phyloP scores from a whole-genome alignment of 2,113 vertebrate genomes.

The Propithecus coquereli region DNA sequence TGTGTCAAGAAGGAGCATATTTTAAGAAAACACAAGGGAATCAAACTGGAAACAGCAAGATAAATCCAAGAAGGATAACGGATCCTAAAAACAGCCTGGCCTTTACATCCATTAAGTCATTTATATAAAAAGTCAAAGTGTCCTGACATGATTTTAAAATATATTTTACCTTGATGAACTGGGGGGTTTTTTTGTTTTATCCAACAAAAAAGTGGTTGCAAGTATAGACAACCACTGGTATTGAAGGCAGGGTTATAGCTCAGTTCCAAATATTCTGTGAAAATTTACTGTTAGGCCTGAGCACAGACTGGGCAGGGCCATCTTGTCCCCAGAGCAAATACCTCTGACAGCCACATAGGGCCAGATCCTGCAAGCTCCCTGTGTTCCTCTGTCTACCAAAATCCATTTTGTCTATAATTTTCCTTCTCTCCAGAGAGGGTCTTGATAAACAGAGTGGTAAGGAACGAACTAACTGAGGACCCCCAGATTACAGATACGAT shows the following conservation, averaged over 20 bases:
- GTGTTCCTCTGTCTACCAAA: background rate
- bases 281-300: background rate
- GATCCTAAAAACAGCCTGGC: background rate
- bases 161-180: background rate
- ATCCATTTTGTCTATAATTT: background rate
- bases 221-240: background rate
- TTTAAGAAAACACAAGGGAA: background rate
- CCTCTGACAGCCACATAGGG: rapidly evolving
- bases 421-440: background rate
- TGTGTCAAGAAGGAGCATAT: background rate
- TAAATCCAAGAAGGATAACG: background rate
- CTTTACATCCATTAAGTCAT: background rate
- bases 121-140: background rate
- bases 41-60: background rate
- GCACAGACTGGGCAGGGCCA: background rate
- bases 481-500: background rate
- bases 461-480: background rate
- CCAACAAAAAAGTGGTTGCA: background rate
- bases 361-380: rapidly evolving
- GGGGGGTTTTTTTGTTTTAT: background rate
- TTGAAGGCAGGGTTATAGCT: background rate
- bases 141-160: background rate
- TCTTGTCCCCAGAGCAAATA: background rate
- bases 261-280: background rate
- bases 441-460: background rate